Conservation (phyloP, 2,888 invertebrate species). For the Chirona hameri region DNA sequence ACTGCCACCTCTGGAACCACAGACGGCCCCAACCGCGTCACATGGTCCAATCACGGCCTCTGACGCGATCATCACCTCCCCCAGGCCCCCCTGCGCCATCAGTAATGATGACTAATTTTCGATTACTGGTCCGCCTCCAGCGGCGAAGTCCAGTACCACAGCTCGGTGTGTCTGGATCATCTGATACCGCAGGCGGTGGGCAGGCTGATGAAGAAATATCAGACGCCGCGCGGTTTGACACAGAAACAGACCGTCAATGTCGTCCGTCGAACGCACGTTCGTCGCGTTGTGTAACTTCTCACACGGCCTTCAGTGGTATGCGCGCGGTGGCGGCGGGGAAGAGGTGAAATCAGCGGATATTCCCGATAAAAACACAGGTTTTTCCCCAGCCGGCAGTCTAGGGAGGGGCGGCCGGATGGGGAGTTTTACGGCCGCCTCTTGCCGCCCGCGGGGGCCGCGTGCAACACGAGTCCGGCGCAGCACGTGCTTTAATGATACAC, state of each 20-base stretch:
- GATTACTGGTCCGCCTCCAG: not conserved
- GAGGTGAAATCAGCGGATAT: too few species aligned
- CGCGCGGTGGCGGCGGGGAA: too few species aligned
- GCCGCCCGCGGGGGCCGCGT: too few species aligned
- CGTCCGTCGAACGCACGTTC: not conserved
- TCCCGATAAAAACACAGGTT: too few species aligned
- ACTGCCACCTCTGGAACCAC: not conserved
- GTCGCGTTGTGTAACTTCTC: too few species aligned
- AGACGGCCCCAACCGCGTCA: not conserved
- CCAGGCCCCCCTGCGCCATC: not conserved
- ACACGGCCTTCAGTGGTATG: too few species aligned
- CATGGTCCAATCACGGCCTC: not conserved
- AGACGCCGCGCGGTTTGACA: not conserved
- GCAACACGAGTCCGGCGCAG: too few species aligned
- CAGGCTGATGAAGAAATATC: not conserved
- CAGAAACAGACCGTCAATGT: not conserved
- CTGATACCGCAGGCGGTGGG: not conserved
- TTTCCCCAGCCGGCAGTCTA: too few species aligned
- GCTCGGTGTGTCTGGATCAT: not conserved
- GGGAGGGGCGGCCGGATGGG: too few species aligned
- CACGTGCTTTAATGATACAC: too few species aligned
- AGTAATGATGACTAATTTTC: conserved; percentile 5
- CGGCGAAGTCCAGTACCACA: not conserved
- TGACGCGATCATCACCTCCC: not conserved
- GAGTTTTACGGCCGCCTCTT: too few species aligned